phyloP scores from a whole-genome alignment of 2,888 invertebrate species.

The Neoitamus cyanurus region DNA sequence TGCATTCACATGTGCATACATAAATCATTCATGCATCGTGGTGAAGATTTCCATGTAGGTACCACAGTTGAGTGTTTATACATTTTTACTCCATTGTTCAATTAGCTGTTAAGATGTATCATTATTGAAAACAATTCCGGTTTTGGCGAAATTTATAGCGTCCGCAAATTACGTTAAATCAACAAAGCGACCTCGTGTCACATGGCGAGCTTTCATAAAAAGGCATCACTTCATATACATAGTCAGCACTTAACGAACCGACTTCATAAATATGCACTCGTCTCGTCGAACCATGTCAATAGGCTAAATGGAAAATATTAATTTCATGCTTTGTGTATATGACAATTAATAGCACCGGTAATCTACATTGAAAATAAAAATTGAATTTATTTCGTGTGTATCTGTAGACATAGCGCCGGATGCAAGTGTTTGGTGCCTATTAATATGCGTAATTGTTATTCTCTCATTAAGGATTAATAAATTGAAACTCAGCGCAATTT shows the following conservation, averaged over 20 bases:
- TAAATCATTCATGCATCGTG: too few species aligned
- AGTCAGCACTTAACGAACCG: neutral
- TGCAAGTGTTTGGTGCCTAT: neutral
- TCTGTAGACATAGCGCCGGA: neutral
- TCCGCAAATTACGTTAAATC: neutral
- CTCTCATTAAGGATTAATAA: neutral
- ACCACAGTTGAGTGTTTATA: too few species aligned
- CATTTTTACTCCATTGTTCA: neutral
- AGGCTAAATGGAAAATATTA: constrained; percentile 21
- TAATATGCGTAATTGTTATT: neutral
- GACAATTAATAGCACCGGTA: neutral
- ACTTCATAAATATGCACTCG: neutral
- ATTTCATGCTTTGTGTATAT: constrained; percentile 15
- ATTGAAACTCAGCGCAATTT: neutral
- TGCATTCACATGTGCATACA: too few species aligned
- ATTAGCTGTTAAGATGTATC: neutral
- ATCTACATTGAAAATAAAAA: neutral
- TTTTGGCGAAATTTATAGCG: neutral
- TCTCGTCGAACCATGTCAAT: constrained; percentile 26
- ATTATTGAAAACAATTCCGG: neutral
- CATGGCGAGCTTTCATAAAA: neutral
- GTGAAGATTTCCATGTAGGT: too few species aligned
- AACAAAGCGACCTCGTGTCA: neutral
- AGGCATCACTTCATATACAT: neutral
- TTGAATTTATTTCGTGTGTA: neutral